Conservation (phyloP, 2,797 vertebrate species). For the Enteromius afrohamiltoni region DNA sequence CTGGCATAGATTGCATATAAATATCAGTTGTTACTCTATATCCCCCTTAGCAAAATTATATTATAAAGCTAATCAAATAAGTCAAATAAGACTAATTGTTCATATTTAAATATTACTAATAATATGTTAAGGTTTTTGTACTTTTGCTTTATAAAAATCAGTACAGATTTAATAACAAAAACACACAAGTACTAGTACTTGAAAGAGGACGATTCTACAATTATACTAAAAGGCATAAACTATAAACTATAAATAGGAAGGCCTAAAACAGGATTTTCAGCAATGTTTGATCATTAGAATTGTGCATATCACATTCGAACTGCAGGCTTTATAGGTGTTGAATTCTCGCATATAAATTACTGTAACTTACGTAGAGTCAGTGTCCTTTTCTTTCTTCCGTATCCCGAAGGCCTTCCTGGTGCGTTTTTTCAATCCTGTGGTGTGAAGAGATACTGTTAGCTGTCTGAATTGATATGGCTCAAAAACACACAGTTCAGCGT, state of each 20-base stretch:
- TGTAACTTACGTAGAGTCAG: conserved; percentile 91
- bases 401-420: conserved; percentile 99
- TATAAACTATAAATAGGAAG: background rate
- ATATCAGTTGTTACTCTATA: background rate
- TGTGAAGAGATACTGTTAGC: conserved; percentile 46
- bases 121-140: too few species aligned
- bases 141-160: background rate
- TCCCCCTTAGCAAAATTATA: background rate
- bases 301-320: background rate
- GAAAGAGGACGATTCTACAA: background rate
- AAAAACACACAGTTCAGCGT: background rate
- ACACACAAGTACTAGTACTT: background rate
- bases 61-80: background rate
- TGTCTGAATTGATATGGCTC: conserved; percentile 2
- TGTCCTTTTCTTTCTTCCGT: conserved; percentile 99
- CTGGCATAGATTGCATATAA: background rate
- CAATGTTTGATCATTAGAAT: background rate
- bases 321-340: background rate
- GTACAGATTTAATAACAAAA: background rate
- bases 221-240: background rate
- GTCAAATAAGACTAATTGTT: background rate
- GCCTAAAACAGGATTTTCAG: background rate
- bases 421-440: conserved; percentile 97
- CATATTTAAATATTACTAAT: background rate
- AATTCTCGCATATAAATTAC: background rate